These are phyloP conservation scores for Drosophila tani DNA, from an alignment of 1,140 invertebrate species.

Conservation along the genomic window DNA sequence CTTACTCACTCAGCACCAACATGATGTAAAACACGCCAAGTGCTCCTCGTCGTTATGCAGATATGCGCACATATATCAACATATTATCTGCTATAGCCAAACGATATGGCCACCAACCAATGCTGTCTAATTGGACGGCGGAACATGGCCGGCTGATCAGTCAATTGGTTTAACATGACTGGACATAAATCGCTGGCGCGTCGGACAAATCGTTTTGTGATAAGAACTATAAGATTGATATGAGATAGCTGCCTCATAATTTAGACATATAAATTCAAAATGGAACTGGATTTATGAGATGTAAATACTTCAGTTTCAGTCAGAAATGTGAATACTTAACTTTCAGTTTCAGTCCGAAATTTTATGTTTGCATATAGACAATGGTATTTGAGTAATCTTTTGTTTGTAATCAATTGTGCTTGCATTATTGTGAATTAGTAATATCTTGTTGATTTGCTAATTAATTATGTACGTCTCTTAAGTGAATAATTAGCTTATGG, in stretches of 20 bases:
- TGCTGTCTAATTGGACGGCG: slow-evolving; percentile 39
- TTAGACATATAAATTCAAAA: neutral
- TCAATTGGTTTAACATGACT: slow-evolving; percentile 45
- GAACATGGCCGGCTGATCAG: slow-evolving; percentile 34
- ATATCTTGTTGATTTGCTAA: neutral
- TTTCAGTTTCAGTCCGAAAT: too few species aligned
- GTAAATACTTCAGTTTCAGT: neutral
- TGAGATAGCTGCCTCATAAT: slow-evolving; percentile 20
- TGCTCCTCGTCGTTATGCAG: slow-evolving; percentile 48
- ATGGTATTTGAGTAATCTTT: too few species aligned
- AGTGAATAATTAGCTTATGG: neutral
- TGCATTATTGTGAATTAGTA: neutral
- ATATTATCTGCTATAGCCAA: neutral
- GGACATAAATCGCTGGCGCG: slow-evolving; percentile 45
- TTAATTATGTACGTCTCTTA: slow-evolving; percentile 3
- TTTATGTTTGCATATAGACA: neutral
- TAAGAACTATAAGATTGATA: slow-evolving; percentile 52
- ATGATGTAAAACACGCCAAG: slow-evolving; percentile 41
- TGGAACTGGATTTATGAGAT: neutral
- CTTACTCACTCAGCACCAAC: slow-evolving; percentile 32
- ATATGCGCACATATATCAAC: slow-evolving; percentile 3
- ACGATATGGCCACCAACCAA: slow-evolving; percentile 10
- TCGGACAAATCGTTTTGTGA: slow-evolving; percentile 62
- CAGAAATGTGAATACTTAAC: too few species aligned
- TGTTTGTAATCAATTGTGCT: too few species aligned